Percentiles rank a stretch among this genome's conserved stretches.
Conservation (phyloP, 2,888 invertebrate species). For the Lasioglossum villosulum region DNA sequence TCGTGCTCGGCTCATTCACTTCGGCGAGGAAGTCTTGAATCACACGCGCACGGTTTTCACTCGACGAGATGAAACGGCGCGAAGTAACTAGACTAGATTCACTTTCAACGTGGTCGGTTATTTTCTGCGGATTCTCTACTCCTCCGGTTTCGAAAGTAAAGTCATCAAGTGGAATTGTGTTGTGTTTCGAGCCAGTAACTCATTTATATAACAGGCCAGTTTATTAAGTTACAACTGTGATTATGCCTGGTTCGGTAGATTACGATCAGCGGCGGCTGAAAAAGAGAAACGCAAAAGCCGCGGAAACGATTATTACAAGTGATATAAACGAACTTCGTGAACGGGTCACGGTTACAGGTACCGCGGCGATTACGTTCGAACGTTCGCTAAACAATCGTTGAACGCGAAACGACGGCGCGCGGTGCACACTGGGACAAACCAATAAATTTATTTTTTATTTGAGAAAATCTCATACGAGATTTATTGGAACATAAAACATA, state of each 20-base stretch:
- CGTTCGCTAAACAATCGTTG: conserved; percentile 36
- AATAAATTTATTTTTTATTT: no score
- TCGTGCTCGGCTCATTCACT: neutral
- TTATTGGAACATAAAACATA: no score
- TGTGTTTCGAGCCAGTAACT: neutral
- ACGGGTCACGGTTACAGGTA: conserved; percentile 49
- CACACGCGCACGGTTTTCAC: no score
- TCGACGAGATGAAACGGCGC: neutral
- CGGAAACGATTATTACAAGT: conserved; percentile 50
- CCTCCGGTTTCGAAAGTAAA: conserved; percentile 32
- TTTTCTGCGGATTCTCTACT: neutral
- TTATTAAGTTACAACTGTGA: conserved; percentile 45
- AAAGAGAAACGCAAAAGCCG: conserved; percentile 51
- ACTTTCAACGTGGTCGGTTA: conserved; percentile 1
- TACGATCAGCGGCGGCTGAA: conserved; percentile 36
- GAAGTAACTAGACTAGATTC: neutral
- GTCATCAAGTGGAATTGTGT: neutral
- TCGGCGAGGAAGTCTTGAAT: neutral
- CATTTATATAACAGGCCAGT: conserved; percentile 48
- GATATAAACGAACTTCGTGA: conserved; percentile 51
- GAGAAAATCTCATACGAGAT: no score
- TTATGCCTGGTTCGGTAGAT: conserved; percentile 51
- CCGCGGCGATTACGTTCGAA: conserved; percentile 31
- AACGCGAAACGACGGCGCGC: no score
- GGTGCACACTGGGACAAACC: no score